Conservation (phyloP, 2,888 invertebrate species). For the Cephus pulcher region DNA sequence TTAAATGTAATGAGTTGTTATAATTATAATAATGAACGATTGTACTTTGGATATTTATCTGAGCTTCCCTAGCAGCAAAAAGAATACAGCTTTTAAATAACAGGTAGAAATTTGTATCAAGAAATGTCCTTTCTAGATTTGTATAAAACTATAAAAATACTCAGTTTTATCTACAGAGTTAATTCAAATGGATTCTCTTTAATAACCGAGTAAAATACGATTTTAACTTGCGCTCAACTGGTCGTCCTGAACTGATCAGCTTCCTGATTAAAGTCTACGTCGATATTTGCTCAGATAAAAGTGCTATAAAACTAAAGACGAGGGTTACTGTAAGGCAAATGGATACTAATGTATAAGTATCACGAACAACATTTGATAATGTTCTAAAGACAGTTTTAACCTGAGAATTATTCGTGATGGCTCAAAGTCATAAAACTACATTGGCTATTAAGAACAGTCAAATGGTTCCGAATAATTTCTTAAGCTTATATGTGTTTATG, state of each 20-base stretch:
- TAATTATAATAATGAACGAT: constrained; percentile 7
- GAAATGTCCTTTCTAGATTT: not conserved
- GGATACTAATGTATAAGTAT: not conserved
- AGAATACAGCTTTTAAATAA: not conserved
- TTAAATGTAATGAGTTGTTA: not conserved
- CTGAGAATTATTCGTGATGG: not conserved
- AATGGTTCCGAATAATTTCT: not conserved
- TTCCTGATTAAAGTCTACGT: not conserved
- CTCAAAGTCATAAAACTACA: not conserved
- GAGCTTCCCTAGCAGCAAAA: not conserved
- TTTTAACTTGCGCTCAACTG: not conserved
- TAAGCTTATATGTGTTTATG: not conserved
- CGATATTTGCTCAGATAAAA: not conserved
- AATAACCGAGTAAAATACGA: not conserved
- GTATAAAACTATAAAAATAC: constrained; percentile 10
- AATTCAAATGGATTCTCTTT: not conserved
- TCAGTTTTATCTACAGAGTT: not conserved
- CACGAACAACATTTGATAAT: not conserved
- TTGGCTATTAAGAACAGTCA: not conserved
- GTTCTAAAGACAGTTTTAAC: not conserved
- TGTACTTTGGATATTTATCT: constrained; percentile 14
- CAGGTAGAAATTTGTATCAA: not conserved
- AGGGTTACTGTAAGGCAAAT: not conserved
- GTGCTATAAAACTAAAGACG: not conserved
- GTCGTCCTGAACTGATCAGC: not conserved